Evolutionary conservation across 2,113 vertebrate genomes (phyloP), one percentile per base, ranked within the genome.

Genomic region (Varanus salvator): DNA sequence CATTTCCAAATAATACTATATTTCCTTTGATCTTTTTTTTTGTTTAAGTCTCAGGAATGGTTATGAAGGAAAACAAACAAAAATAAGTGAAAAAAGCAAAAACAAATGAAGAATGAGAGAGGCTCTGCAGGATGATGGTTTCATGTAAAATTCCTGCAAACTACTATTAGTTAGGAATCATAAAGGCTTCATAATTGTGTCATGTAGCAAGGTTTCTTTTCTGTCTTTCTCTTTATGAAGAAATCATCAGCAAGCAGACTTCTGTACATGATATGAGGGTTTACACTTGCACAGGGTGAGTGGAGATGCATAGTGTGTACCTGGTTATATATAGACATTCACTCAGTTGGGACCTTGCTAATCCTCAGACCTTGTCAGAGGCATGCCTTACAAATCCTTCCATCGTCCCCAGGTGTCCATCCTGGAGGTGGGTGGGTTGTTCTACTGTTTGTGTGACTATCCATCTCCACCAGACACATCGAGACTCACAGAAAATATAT

Each of bases 401-500:
- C 80, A 50, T 57, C 57, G 31, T 68, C 48, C 44, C 34, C 31
- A 82, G 66, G 48, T 48, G 44, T 9, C 77, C 34, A 66, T 81
- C 23, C 44, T 71, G 15, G 3, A 8, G 68, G 60, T 11, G 85
- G 21, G 52, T 31, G 25, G 52, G 25, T 15, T 52, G 15, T 71
- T 75, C 81, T 54, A 11, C n/a, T 68, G 12, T 50, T 74, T 78
- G 44, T 14, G 17, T 6, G 64, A 34, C 38, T 69, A 69, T 77
- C 60, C 21, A 38, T 77, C n/a, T 85, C 48, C 38, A 25, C 60
- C 82, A 78, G 11, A 71, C 3, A 68, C 72, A 17, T 77, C 21
- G 77, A 76, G n/a, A 89, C 34, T 68, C 48, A 78, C 75, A 76
- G 69, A 68, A 76, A 50, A 89, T 64, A 71, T 66, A 69, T 34